These are phyloP conservation scores for Myanophis thanlyinensis DNA, from an alignment of 2,113 vertebrate species.

Conservation along the genomic window DNA sequence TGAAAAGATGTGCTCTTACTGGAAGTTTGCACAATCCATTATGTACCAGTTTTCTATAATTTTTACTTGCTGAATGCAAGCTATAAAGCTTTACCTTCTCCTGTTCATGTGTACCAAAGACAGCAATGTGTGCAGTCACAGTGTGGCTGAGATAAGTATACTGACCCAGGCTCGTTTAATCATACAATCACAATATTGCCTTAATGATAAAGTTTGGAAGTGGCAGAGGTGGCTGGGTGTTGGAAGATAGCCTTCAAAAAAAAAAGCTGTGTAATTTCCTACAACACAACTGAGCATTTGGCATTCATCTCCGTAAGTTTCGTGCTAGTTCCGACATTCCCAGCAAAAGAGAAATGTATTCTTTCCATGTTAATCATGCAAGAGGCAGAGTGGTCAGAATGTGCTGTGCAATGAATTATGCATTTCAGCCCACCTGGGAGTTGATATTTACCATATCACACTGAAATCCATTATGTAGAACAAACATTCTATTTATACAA, in stretches of 20 bases:
- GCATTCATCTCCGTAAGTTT: slow-evolving; percentile 20
- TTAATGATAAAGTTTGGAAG: slow-evolving; percentile 26
- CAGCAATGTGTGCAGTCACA: slow-evolving; percentile 11
- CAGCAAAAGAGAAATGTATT: slow-evolving; percentile 18
- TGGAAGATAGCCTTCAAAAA: slow-evolving; percentile 16
- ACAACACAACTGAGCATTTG: slow-evolving; percentile 15
- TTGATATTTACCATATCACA: slow-evolving; percentile 38
- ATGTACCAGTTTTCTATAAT: not conserved
- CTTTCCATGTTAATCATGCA: slow-evolving; percentile 28
- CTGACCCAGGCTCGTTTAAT: not conserved
- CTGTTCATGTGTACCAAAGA: not conserved
- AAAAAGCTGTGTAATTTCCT: slow-evolving; percentile 9
- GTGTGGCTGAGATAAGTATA: slow-evolving; percentile 4
- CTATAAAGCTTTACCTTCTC: not conserved
- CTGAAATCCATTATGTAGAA: slow-evolving; percentile 36
- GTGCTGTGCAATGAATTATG: slow-evolving; percentile 22
- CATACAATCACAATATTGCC: not conserved
- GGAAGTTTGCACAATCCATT: not conserved
- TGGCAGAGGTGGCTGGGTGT: not conserved
- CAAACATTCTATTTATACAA: slow-evolving; percentile 36
- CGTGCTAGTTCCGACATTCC: not conserved
- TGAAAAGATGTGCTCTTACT: not conserved
- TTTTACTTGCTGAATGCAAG: not conserved
- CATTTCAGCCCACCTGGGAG: slow-evolving; percentile 28
- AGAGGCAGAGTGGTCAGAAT: slow-evolving; percentile 19